Evolutionary conservation across 2,797 vertebrate species (phyloP).

Genomic region (Myotis findleyi): DNA sequence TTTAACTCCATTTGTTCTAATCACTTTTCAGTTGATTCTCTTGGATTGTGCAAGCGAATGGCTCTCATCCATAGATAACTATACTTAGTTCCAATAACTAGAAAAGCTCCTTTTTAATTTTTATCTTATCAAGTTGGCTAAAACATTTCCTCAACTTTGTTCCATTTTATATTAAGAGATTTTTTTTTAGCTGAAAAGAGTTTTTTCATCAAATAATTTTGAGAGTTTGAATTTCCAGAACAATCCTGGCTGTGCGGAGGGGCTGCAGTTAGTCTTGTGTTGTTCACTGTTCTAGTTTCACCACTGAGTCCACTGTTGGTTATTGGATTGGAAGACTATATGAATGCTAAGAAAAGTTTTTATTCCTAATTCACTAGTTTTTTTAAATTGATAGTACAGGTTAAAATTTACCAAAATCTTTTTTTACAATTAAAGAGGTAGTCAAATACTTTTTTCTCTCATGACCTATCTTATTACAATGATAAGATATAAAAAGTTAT

Average conservation of each 20-base stretch:
- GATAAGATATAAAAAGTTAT: neutral
- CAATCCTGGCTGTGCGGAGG: neutral
- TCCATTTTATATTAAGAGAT: neutral
- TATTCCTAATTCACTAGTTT: neutral
- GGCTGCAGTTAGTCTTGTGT: neutral
- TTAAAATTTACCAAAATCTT: constrained; percentile 27
- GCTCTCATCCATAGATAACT: constrained; percentile 10
- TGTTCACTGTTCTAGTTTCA: neutral
- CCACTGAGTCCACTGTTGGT: neutral
- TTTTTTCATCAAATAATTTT: neutral
- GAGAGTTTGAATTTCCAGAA: constrained; percentile 8
- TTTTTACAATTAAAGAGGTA: neutral
- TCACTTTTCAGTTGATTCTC: neutral
- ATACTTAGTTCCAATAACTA: neutral
- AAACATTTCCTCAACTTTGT: constrained; percentile 33
- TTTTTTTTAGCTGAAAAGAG: neutral
- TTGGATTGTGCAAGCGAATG: neutral
- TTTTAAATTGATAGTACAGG: neutral
- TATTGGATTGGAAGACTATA: constrained; percentile 2
- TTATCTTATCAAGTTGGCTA: neutral
- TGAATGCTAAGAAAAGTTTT: neutral
- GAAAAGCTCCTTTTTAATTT: neutral
- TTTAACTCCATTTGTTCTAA: neutral
- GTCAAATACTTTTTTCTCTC: constrained; percentile 1
- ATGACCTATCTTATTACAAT: neutral